Conservation (phyloP, 2,797 vertebrate genomes). For the Rhynchonycteris naso region DNA sequence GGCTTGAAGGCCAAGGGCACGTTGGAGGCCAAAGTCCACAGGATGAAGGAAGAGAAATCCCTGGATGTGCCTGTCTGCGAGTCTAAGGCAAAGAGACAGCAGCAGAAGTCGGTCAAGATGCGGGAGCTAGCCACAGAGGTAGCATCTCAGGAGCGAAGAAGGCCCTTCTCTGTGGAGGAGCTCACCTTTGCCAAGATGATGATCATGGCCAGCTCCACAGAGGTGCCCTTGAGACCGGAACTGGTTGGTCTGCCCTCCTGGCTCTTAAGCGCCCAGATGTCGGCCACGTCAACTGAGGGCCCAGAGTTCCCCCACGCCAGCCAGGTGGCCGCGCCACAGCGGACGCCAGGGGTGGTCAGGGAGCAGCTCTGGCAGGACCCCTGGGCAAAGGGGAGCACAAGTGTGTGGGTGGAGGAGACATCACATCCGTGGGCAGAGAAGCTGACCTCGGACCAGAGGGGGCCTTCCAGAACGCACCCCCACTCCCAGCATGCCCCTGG, state of each 20-base stretch:
- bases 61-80: background rate
- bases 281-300: background rate
- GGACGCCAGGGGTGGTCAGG: accelerated
- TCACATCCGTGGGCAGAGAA: background rate
- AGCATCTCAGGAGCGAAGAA: accelerated
- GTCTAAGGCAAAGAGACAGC: background rate
- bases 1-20: background rate
- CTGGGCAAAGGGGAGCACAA: background rate
- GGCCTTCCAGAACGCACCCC: background rate
- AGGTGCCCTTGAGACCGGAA: background rate
- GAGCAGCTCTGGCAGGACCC: background rate
- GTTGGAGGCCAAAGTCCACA: background rate
- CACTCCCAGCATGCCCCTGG: accelerated
- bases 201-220: slow-evolving; percentile 24
- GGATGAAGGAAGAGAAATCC: background rate
- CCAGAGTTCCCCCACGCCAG: background rate
- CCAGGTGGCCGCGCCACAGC: background rate
- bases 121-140: background rate
- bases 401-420: background rate
- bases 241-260: background rate
- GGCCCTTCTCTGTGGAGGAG: slow-evolving; percentile 58
- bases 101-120: background rate
- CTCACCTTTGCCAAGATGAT: slow-evolving; percentile 24
- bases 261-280: background rate
- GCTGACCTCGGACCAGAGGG: background rate